Evolutionary conservation across 2,797 vertebrate genomes (phyloP), one percentile per base, ranked within the genome.

Genomic region (Glossophaga mutica): DNA sequence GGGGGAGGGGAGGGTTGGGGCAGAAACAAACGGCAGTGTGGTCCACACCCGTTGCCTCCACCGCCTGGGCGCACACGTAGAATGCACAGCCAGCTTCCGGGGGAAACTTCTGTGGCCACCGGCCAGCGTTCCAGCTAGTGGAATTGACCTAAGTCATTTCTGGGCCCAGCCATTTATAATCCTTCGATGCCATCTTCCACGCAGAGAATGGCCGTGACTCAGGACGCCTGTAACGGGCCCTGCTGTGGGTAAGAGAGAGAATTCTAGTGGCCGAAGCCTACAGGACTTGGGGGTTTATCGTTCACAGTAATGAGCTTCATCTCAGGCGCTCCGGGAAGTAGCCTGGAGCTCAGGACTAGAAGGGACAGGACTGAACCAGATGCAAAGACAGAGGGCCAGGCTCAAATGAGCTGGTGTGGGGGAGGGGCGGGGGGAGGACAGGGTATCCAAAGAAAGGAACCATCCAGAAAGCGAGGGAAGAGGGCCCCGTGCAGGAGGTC

Each of bases 1-100:
- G 1, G 0, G 1, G 11, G 0, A 0, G 9, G 22, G 8, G 4
- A 39, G 2, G 12, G 2, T 24, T 67, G 6, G 44, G 16, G 26
- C 48, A 87, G 74, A 87, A 86, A 86, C 18, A 87, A 86, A 86
- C 18, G 5, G 10, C 32, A n/a, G 1, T 1, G 5, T 52, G 37
- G 37, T 46, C 18, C 14, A 8, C 91, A 48, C 29, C 42, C 24
- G 14, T 48, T 24, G 71, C 26, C 29, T 82, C 42, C 3, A 5
- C 59, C 6, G 22, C 34, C 57, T 57, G 6, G n/a, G 7, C 24
- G 46, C 15, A 32, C 15, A 34, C 62, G 9, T 8, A 14, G 65
- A 32, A 7, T 4, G 0, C 3, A 10, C 70, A 48, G 87, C 44
- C 44, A 24, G 2, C 16, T 77, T 32, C 19, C 12, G 16, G 71